Evolutionary conservation across 2,888 invertebrate species (phyloP).

Genomic region (Arctia plantaginis): DNA sequence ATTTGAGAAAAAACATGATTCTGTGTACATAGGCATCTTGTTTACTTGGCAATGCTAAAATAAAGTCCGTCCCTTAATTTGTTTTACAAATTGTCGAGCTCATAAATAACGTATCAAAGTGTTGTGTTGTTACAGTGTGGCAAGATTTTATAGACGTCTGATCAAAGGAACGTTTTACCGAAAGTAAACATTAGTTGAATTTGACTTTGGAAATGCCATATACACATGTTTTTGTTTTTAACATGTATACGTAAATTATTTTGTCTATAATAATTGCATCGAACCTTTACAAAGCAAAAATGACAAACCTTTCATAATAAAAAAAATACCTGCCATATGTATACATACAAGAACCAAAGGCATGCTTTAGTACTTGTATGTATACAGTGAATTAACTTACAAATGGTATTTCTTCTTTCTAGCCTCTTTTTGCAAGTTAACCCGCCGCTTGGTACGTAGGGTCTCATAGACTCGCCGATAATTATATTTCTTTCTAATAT

Average conservation of each 20-base stretch:
- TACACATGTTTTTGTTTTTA: not conserved
- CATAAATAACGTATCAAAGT: conserved; percentile 35
- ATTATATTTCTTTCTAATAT: not conserved
- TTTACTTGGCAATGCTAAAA: conserved; percentile 11
- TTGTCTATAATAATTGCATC: not conserved
- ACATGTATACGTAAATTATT: not conserved
- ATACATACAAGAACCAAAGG: not conserved
- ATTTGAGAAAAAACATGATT: conserved; percentile 4
- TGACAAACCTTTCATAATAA: not conserved
- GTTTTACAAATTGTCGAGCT: conserved; percentile 12
- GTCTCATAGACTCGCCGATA: too few relatives aligned
- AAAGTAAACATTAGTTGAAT: conserved; percentile 21
- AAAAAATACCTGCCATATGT: not conserved
- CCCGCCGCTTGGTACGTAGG: not conserved
- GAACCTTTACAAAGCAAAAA: not conserved
- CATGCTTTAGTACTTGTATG: not conserved
- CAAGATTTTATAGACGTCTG: conserved; percentile 38
- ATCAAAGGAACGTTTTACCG: conserved; percentile 42
- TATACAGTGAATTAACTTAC: not conserved
- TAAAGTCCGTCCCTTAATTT: conserved; percentile 17
- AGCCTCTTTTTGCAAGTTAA: conserved; percentile 3
- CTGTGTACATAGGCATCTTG: not conserved
- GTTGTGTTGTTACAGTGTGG: conserved; percentile 22
- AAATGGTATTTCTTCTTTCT: not conserved
- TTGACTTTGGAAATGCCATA: conserved; percentile 19